Evolutionary conservation across 2,113 vertebrate species (phyloP), one percentile per base, ranked within the genome.

Genomic region (Nibea albiflora): DNA sequence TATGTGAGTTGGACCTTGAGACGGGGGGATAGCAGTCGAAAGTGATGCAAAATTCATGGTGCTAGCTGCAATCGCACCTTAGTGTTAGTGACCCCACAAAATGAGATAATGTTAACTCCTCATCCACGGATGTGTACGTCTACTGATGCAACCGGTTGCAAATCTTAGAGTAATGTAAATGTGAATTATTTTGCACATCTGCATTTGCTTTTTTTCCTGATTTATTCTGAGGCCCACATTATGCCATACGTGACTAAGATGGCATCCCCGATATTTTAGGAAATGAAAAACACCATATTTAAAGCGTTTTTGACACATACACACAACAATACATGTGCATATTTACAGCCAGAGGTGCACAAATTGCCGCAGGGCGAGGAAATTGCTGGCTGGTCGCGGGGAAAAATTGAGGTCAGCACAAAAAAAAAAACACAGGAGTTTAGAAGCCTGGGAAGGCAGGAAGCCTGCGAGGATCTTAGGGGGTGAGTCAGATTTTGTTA

Each of bases 341-440:
- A 26, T 46, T 53, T 67, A 66, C 60, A 67, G 71, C 19, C 19
- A 42, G 75, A 65, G 46, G 46, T 57, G 60, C 46, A 73, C 4
- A 28, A 12, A 69, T 70, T 46, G 60, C 62, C 2, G 56, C 31
- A 72, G 66, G 42, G 35, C 54, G 64, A 80, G 68, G 73, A 56
- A 60, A 71, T n/a, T 4, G 28, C 54, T 64, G 60, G 54, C 54
- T 85, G 72, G 24, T 46, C 57, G 61, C 11, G 20, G 61, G 85
- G 60, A 77, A 75, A 76, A 65, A 60, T 50, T 70, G 14, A 73
- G 70, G 76, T 81, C 80, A 86, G 60, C 54, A 50, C 26, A 66
- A 67, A 81, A 31, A 67, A 81, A 71, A 39, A 5, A 11, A 35
- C 28, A 3, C 22, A 44, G 70, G 44, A 28, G 46, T 83, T 67